A percentile compares a stretch with the other conserved stretches of the same genome.
phyloP scores from a whole-genome alignment of 2,888 invertebrate species.

The Ypsolopha scabrella region DNA sequence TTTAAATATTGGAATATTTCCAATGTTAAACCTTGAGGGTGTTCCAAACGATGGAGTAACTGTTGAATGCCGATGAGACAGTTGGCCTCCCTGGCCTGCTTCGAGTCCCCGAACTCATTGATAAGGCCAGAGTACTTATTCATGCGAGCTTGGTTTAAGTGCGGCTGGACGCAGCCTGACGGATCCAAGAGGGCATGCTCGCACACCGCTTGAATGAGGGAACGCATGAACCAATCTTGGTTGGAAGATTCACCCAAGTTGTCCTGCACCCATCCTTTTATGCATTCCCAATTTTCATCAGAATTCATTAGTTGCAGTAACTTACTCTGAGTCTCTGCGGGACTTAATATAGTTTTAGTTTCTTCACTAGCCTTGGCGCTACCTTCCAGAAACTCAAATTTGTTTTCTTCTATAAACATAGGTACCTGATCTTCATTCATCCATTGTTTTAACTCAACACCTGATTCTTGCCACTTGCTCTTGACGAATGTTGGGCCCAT shows the following conservation, averaged over 20 bases:
- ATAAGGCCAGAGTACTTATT: constrained; percentile 68
- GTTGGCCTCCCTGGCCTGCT: constrained; percentile 79
- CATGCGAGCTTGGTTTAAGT: constrained; percentile 61
- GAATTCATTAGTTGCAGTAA: constrained; percentile 52
- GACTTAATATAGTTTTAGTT: constrained; percentile 34
- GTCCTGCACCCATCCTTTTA: constrained; percentile 69
- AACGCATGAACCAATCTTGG: constrained; percentile 78
- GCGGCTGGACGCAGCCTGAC: constrained; percentile 51
- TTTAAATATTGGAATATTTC: constrained; percentile 82
- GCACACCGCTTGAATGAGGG: constrained; percentile 79
- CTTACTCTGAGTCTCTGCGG: constrained; percentile 44
- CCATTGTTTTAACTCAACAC: constrained; percentile 48
- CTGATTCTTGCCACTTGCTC: constrained; percentile 56
- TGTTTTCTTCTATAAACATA: constrained; percentile 52
- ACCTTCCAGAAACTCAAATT: constrained; percentile 52
- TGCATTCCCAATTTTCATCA: constrained; percentile 54
- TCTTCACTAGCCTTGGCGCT: constrained; percentile 32
- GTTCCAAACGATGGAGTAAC: constrained; percentile 81
- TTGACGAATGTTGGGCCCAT: constrained; percentile 58
- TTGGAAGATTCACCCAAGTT: constrained; percentile 73
- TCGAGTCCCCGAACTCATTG: constrained; percentile 77
- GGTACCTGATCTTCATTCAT: constrained; percentile 52
- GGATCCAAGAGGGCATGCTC: constrained; percentile 74
- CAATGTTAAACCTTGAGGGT: constrained; percentile 83
- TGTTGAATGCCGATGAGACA: constrained; percentile 88